Conservation (phyloP, 2,888 invertebrate genomes). For the Anthophora plumipes region DNA sequence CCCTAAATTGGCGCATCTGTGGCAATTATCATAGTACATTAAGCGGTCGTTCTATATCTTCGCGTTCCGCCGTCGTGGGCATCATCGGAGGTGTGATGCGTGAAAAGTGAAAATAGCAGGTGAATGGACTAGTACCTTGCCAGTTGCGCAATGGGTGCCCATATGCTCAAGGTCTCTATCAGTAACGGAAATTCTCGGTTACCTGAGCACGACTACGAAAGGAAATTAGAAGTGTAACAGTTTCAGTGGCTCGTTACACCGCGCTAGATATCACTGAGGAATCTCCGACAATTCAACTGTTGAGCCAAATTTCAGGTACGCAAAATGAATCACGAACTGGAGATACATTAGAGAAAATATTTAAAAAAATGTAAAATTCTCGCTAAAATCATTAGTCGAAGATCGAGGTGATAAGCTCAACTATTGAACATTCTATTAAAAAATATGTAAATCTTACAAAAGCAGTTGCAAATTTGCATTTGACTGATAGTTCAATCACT, state of each 20-base stretch:
- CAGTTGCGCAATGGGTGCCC: slow-evolving; percentile 42
- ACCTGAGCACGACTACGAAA: slow-evolving; percentile 63
- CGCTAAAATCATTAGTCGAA: too few relatives aligned
- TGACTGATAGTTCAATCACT: too few relatives aligned
- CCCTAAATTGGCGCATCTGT: not conserved
- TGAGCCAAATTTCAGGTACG: too few relatives aligned
- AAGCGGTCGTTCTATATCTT: not conserved
- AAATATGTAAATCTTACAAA: too few relatives aligned
- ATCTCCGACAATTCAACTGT: too few relatives aligned
- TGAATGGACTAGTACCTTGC: slow-evolving; percentile 61
- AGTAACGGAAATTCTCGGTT: slow-evolving; percentile 70
- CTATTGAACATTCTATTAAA: too few relatives aligned
- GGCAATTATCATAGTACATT: not conserved
- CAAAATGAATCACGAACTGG: not conserved
- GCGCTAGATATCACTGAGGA: not conserved
- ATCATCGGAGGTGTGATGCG: slow-evolving; percentile 34
- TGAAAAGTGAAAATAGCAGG: slow-evolving; percentile 72
- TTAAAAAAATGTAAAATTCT: not conserved
- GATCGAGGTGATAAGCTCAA: too few relatives aligned
- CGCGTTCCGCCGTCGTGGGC: slow-evolving; percentile 53
- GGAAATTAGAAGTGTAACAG: slow-evolving; percentile 49
- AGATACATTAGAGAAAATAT: not conserved
- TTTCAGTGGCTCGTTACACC: slow-evolving; percentile 1
- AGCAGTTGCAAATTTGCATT: too few relatives aligned
- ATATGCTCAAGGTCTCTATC: slow-evolving; percentile 67